phyloP scores from a whole-genome alignment of 2,113 vertebrate species.

The Suricata suricatta region DNA sequence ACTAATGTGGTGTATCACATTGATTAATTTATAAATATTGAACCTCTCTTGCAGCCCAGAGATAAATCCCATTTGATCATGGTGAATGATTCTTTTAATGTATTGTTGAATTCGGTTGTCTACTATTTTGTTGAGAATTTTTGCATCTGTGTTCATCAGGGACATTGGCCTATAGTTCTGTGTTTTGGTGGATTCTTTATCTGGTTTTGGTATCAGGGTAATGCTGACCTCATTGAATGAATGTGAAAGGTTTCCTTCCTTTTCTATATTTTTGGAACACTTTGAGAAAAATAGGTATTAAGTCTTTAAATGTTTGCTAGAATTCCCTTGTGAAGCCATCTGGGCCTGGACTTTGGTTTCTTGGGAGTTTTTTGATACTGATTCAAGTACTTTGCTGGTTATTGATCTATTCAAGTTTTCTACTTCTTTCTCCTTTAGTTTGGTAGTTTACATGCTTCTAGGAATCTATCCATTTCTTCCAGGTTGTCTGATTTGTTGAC shows the following conservation, averaged over 20 bases:
- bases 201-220: background rate
- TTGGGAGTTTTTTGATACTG: background rate
- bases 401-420: background rate
- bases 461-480: background rate
- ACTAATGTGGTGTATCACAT: background rate
- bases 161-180: background rate
- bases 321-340: background rate
- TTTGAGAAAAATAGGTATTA: background rate
- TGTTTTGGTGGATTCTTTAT: background rate
- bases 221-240: background rate
- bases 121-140: background rate
- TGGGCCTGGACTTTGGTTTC: background rate
- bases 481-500: background rate
- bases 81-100: background rate
- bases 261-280: background rate
- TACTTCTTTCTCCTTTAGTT: background rate
- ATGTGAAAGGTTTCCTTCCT: background rate
- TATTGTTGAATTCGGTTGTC: background rate
- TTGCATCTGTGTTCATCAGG: background rate
- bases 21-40: background rate
- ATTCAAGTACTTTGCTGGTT: background rate
- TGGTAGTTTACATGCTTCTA: background rate
- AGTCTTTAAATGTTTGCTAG: background rate
- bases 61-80: background rate
- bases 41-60: background rate